Conservation (phyloP, 2,888 invertebrate genomes). For the Drosophila glabriapex region DNA sequence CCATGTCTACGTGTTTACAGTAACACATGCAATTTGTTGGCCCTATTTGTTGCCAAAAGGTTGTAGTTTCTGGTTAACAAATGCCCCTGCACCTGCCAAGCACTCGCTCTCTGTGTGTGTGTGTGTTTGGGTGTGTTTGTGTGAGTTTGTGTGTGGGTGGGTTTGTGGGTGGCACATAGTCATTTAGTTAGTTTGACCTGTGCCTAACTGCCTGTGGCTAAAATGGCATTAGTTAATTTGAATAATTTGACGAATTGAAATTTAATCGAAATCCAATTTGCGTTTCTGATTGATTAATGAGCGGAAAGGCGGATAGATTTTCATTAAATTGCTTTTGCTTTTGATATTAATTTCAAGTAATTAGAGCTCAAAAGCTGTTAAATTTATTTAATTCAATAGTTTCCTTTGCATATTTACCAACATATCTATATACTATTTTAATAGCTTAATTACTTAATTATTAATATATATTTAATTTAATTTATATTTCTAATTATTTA, state of each 20-base stretch:
- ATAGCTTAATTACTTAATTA: not conserved
- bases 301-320: not conserved
- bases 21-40: conserved; percentile 63
- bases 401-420: not conserved
- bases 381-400: not conserved
- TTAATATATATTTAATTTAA: not conserved
- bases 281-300: conserved; percentile 6
- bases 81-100: conserved; percentile 16
- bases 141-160: conserved; percentile 17
- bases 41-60: conserved; percentile 55
- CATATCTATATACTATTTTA: not conserved
- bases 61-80: conserved; percentile 51
- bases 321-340: not conserved
- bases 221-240: conserved; percentile 63
- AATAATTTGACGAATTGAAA: conserved; percentile 44
- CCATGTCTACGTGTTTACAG: conserved; percentile 51
- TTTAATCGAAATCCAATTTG: conserved; percentile 41
- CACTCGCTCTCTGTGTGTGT: conserved; percentile 1
- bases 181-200: conserved; percentile 28
- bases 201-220: conserved; percentile 19
- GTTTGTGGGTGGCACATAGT: conserved; percentile 17
- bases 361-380: not conserved
- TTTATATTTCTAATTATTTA: too few species aligned
- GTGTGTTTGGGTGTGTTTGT: conserved; percentile 15
- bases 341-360: not conserved